Evolutionary conservation across 1,140 invertebrate genomes (phyloP).

Genomic region (Hypothenemus hampei): DNA sequence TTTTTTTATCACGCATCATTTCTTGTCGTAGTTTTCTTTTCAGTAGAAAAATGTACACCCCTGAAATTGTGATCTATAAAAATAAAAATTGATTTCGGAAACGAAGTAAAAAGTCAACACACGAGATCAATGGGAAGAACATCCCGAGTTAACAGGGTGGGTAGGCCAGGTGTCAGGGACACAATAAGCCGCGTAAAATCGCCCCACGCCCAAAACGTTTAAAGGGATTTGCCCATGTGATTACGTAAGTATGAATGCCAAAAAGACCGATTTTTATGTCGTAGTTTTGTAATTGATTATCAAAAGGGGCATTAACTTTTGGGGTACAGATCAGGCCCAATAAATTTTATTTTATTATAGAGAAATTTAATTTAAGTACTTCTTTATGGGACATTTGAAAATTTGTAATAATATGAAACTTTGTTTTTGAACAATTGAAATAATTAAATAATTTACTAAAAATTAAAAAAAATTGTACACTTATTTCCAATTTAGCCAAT

Average conservation of each 20-base stretch:
- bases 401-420: no score
- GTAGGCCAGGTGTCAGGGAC: conserved; percentile 18
- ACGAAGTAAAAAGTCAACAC: conserved; percentile 21
- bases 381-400: no score
- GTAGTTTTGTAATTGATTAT: conserved; percentile 23
- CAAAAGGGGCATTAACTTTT: conserved; percentile 17
- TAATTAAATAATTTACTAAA: no score
- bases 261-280: conserved; percentile 14
- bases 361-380: no score
- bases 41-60: neutral
- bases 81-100: conserved; percentile 20
- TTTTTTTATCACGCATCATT: no score
- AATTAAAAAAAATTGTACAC: no score
- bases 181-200: conserved; percentile 14
- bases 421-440: no score
- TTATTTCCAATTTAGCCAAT: no score
- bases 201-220: conserved; percentile 15
- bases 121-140: conserved; percentile 18
- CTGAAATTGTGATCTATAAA: conserved; percentile 7
- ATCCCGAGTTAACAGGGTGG: conserved; percentile 19
- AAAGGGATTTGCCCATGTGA: conserved; percentile 1
- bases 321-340: conserved; percentile 11
- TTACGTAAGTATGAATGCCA: conserved; percentile 11
- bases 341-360: conserved; percentile 15
- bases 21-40: no score